phyloP scores from a whole-genome alignment of 1,140 invertebrate species.

The Aphaenogaster ashmeadi region DNA sequence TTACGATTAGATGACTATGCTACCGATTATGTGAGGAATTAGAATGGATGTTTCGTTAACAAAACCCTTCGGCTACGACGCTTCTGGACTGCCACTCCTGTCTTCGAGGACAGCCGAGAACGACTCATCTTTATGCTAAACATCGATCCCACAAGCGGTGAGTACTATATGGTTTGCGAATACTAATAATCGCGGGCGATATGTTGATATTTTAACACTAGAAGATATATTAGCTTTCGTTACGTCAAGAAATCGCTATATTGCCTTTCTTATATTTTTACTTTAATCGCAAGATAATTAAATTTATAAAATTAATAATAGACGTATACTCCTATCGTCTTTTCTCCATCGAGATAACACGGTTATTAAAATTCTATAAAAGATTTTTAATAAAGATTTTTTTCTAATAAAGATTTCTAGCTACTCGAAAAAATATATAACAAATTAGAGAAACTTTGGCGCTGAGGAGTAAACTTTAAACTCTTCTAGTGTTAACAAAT shows the following conservation, averaged over 20 bases:
- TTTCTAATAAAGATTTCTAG: background rate
- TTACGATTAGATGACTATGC: slow-evolving; percentile 55
- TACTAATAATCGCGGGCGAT: slow-evolving; percentile 30
- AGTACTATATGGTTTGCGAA: slow-evolving; percentile 24
- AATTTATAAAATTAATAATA: slow-evolving; percentile 13
- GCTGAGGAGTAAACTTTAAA: background rate
- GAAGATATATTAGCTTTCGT: slow-evolving; percentile 15
- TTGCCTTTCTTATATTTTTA: background rate
- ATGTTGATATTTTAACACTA: slow-evolving; percentile 37
- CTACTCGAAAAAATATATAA: background rate
- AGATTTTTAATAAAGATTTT: no score
- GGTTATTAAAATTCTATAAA: background rate
- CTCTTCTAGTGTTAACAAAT: slow-evolving; percentile 53
- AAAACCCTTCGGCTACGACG: slow-evolving; percentile 64
- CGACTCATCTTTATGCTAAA: slow-evolving; percentile 39
- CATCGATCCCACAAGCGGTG: slow-evolving; percentile 47
- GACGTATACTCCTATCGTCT: background rate
- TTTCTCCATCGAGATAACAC: background rate
- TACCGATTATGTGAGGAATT: slow-evolving; percentile 52
- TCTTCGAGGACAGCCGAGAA: slow-evolving; percentile 41
- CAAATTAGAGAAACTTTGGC: background rate
- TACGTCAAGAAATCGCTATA: background rate
- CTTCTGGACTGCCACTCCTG: slow-evolving; percentile 46
- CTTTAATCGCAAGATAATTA: background rate
- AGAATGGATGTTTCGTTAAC: slow-evolving; percentile 40